Percentiles rank a stretch among this genome's conserved stretches.
These are phyloP conservation scores for Pycnomerus fuliginosus DNA, from an alignment of 2,888 invertebrate genomes.

Conservation along the genomic window DNA sequence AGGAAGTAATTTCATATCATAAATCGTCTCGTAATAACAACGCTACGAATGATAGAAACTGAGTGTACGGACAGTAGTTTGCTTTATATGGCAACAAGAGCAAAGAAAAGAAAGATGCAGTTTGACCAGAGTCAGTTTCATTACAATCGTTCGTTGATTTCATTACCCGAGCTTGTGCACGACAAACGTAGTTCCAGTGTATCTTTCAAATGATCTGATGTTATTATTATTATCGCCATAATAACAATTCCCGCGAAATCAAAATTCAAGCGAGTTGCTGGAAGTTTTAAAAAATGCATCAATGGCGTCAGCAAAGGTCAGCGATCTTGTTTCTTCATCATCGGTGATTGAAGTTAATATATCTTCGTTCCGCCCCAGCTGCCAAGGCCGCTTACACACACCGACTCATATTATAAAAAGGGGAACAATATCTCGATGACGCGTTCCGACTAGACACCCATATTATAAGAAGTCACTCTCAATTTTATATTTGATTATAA, in stretches of 20 bases:
- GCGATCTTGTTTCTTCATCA: no score
- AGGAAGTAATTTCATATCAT: no score
- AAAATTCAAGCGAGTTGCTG: not conserved
- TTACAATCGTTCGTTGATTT: constrained; percentile 10
- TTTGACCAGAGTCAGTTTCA: constrained; percentile 4
- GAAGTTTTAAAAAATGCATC: no score
- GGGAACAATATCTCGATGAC: constrained; percentile 7
- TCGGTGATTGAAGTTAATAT: constrained; percentile 18
- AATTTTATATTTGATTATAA: constrained; percentile 36
- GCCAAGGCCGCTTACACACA: constrained; percentile 5
- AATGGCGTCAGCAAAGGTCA: no score
- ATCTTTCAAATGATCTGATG: not conserved
- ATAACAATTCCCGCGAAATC: no score
- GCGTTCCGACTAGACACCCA: constrained; percentile 6
- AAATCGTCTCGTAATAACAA: no score
- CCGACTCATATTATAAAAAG: constrained; percentile 3
- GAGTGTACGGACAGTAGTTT: not conserved
- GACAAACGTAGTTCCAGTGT: not conserved
- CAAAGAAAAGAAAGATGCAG: not conserved
- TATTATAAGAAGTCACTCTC: constrained; percentile 22
- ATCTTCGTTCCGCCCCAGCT: constrained; percentile 15
- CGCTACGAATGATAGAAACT: constrained; percentile 1
- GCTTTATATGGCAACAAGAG: constrained; percentile 3
- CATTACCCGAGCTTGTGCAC: constrained; percentile 17
- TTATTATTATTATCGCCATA: not conserved